Evolutionary conservation across 1,140 invertebrate genomes (phyloP), one percentile per base, ranked within the genome.

Genomic region (Goniozus legneri): DNA sequence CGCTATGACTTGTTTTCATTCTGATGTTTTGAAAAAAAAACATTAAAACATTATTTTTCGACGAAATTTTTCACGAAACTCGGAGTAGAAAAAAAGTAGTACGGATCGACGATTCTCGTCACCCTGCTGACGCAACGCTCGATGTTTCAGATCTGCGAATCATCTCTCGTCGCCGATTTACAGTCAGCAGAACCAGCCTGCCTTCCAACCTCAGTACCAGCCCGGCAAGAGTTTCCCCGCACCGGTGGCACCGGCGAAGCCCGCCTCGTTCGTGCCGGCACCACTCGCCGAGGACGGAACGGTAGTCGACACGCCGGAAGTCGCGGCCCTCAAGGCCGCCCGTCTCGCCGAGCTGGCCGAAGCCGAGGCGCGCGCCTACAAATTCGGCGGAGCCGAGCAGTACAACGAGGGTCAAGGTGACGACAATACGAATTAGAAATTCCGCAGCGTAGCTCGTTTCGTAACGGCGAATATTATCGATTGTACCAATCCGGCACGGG

Each of bases 241-340:
- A 0, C 60, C 58, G 4, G 19, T 45, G 4, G 16, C 55, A 0
- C 45, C 56, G 0, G 40, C 47, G 35, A 50, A 18, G 47, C 45
- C 41, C 54, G 66, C 57, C 15, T 60, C 52, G 8, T 75, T 75
- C 35, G 45, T 66, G 2, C 80, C 80, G 18, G 80, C 80, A 18
- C 80, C 80, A 0, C 70, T 84, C 6, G 80, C 79, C 15, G 79
- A 81, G 24, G 79, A 81, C 55, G 77, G 75, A 0, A 76, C 71
- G 22, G 72, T 79, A 14, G 64, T 82, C 13, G 83, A 85, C 69
- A 84, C 82, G 6, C 81, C 81, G 32, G 82, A 77, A 62, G 76
- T 76, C 53, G 81, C 81, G 8, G 79, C 79, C 8, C 74, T 79
- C 19, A 77, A 79, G 46, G 69, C 74, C 14, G 65, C 65, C 18